Base-by-base conservation (phyloP, 2,888 invertebrate species). In the Aradus depressus region DNA sequence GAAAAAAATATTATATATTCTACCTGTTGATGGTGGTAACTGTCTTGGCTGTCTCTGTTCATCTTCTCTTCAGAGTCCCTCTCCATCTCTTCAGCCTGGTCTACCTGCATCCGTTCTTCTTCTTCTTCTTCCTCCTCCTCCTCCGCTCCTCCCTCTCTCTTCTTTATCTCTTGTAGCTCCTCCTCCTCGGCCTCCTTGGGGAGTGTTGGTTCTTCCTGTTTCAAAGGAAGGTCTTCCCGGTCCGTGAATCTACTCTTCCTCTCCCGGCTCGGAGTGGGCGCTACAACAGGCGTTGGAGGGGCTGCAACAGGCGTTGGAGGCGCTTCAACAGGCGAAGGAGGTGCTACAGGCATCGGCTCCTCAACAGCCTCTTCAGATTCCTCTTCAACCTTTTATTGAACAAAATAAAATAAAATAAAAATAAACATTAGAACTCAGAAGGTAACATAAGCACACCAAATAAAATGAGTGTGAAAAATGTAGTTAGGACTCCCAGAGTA, bases 341-440 rank as follows among this genome's bases (percentile, higher is more conserved):
- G 18, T 38, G 28, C 54, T 14, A 39, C 54, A 44, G 45, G 42
- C 10, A 32, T 31, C 16, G 45, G 49, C 45, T 51, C 48, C 22
- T 54, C 45, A 23, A 38, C 49, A 19, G 54, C 35, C 19, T 54
- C 51, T 19, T 48, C 42, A 18, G 43, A 55, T 10, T 43, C 50
- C 5, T 55, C 55, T 18, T 39, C 45, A 28, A 19, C 45, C 32
- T 54, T 52, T 38, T 34, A 32, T 31, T 43, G n/a, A n/a, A n/a
- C n/a, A n/a, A n/a, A n/a, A n/a, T n/a, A n/a, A n/a, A n/a, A n/a
- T n/a, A n/a, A n/a, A n/a, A n/a, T n/a, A n/a, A n/a, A n/a, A n/a
- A n/a, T n/a, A n/a, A n/a, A n/a, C n/a, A n/a, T n/a, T n/a, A n/a
- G n/a, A n/a, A n/a, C n/a, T n/a, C n/a, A n/a, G n/a, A n/a, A n/a